phyloP scores from a whole-genome alignment of 2,888 invertebrate genomes.

The Tipula helvola region DNA sequence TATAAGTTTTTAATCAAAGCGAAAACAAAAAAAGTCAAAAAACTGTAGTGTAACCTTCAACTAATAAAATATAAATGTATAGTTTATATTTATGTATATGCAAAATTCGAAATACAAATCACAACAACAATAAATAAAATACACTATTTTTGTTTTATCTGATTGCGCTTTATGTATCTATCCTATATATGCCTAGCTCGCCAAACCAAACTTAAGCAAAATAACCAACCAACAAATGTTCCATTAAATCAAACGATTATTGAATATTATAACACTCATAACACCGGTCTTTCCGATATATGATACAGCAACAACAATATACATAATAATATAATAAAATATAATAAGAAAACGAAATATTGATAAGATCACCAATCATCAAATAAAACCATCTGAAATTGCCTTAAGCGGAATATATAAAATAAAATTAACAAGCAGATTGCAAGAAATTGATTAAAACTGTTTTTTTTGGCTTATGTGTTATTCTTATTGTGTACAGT shows the following conservation, averaged over 20 bases:
- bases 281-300: background rate
- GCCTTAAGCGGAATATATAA: constrained; percentile 4
- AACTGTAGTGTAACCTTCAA: background rate
- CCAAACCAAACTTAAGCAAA: background rate
- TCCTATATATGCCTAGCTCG: background rate
- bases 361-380: background rate
- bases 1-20: background rate
- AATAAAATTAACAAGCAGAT: constrained; percentile 4
- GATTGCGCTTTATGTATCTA: background rate
- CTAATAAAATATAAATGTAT: background rate
- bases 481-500: background rate
- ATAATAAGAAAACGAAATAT: background rate
- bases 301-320: background rate
- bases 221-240: background rate
- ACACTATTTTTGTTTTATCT: background rate
- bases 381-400: background rate
- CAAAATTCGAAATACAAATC: background rate
- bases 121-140: background rate
- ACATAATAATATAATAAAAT: background rate
- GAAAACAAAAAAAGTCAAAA: background rate
- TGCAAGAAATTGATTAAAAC: background rate
- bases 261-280: background rate
- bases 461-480: background rate
- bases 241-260: background rate
- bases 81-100: background rate